Conservation (phyloP, 1,140 invertebrate genomes). For the Glossosoma conforme region DNA sequence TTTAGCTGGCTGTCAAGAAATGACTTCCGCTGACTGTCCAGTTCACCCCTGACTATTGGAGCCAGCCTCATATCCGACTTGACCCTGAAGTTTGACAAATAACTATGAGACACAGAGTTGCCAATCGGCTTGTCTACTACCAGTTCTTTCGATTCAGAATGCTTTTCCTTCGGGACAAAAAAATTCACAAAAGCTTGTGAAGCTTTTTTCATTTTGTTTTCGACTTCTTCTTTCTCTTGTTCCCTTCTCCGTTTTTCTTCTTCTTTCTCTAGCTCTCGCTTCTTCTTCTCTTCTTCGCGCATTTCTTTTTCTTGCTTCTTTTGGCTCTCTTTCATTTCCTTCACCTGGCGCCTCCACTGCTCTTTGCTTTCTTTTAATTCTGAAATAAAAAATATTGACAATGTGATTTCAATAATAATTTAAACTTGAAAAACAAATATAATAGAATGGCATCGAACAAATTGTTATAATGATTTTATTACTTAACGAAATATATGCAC, state of each 20-base stretch:
- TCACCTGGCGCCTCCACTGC: conserved; percentile 50
- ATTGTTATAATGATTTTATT: neutral
- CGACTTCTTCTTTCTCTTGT: conserved; percentile 56
- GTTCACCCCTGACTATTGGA: conserved; percentile 52
- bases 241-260: conserved; percentile 60
- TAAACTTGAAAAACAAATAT: neutral
- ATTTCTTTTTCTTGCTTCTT: conserved; percentile 56
- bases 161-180: conserved; percentile 65
- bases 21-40: conserved; percentile 49
- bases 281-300: conserved; percentile 57
- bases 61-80: conserved; percentile 87
- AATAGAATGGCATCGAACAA: too few relatives aligned
- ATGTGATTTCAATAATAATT: neutral
- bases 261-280: conserved; percentile 53
- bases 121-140: conserved; percentile 40
- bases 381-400: conserved; percentile 15
- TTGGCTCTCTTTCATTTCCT: conserved; percentile 53
- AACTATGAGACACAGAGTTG: conserved; percentile 35
- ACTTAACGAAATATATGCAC: too few relatives aligned
- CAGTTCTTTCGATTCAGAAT: conserved; percentile 31
- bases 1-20: conserved; percentile 49
- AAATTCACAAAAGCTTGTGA: conserved; percentile 74
- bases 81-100: conserved; percentile 51
- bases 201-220: conserved; percentile 66
- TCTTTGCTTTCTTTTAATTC: conserved; percentile 40